Conservation (phyloP, 2,113 vertebrate species). For the Pionites leucogaster region DNA sequence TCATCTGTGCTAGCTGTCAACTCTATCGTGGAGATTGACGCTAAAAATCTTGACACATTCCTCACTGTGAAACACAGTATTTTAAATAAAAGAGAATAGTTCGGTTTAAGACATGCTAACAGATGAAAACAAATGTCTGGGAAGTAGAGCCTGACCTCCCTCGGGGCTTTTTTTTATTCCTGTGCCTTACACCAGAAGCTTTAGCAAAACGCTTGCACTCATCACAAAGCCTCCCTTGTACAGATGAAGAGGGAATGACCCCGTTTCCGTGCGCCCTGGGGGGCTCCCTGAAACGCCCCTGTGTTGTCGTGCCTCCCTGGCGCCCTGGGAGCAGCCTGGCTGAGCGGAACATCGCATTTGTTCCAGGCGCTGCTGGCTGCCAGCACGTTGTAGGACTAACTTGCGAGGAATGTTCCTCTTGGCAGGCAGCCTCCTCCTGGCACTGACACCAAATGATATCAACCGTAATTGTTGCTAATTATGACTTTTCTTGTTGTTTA, state of each 20-base stretch:
- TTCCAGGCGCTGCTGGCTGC: constrained; percentile 23
- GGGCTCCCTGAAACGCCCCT: background rate
- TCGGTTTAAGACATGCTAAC: background rate
- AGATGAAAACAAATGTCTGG: background rate
- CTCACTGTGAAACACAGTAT: background rate
- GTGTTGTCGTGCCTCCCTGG: background rate
- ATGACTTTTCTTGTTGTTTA: constrained; percentile 21
- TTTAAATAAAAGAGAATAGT: background rate
- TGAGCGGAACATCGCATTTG: background rate
- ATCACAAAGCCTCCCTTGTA: constrained; percentile 7
- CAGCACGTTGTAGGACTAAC: background rate
- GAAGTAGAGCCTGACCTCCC: background rate
- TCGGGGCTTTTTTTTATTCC: background rate
- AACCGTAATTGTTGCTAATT: constrained; percentile 37
- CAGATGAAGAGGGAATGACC: background rate
- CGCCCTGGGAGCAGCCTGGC: background rate
- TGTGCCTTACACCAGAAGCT: background rate
- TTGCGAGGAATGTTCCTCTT: constrained; percentile 38
- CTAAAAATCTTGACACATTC: background rate
- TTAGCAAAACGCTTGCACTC: background rate
- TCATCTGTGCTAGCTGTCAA: background rate
- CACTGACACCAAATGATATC: background rate
- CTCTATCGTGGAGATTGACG: background rate
- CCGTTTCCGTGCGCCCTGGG: background rate
- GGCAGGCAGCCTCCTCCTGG: constrained; percentile 12